Evolutionary conservation across 2,113 vertebrate species (phyloP).

Genomic region (Cavia aperea): DNA sequence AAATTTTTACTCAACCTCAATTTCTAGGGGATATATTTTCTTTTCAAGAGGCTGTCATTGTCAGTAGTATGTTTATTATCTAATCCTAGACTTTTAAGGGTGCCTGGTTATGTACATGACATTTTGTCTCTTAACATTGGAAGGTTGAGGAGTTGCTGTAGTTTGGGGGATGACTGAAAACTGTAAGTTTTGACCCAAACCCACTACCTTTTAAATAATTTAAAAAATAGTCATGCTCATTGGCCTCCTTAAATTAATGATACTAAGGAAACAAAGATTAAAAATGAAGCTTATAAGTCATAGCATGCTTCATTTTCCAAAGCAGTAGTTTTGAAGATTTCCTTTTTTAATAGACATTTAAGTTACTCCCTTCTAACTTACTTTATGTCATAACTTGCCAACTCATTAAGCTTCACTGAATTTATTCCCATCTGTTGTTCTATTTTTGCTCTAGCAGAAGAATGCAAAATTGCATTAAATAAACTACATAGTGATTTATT

Average conservation of each 20-base stretch:
- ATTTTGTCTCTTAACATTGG: neutral
- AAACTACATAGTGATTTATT: constrained; percentile 55
- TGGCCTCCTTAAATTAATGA: neutral
- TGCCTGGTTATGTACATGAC: neutral
- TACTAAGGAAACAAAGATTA: constrained; percentile 29
- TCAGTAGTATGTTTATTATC: neutral
- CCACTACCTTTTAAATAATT: neutral
- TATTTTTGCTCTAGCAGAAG: constrained; percentile 56
- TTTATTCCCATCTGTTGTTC: constrained; percentile 67
- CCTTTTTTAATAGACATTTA: constrained; percentile 41
- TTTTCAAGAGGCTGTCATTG: neutral
- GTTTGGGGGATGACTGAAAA: neutral
- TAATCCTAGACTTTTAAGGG: neutral
- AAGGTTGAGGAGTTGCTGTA: neutral
- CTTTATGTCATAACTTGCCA: constrained; percentile 58
- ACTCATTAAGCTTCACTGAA: constrained; percentile 61
- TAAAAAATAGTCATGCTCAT: neutral
- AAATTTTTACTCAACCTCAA: neutral
- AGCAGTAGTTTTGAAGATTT: constrained; percentile 25
- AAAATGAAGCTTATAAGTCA: neutral
- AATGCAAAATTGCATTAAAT: constrained; percentile 56
- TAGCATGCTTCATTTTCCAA: constrained; percentile 23
- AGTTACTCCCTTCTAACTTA: constrained; percentile 57
- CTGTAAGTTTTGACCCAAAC: neutral
- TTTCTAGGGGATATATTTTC: neutral